A percentile compares a stretch with the other conserved stretches of the same genome.
Conservation (phyloP, 2,113 vertebrate genomes). For the Dissostichus mawsoni region DNA sequence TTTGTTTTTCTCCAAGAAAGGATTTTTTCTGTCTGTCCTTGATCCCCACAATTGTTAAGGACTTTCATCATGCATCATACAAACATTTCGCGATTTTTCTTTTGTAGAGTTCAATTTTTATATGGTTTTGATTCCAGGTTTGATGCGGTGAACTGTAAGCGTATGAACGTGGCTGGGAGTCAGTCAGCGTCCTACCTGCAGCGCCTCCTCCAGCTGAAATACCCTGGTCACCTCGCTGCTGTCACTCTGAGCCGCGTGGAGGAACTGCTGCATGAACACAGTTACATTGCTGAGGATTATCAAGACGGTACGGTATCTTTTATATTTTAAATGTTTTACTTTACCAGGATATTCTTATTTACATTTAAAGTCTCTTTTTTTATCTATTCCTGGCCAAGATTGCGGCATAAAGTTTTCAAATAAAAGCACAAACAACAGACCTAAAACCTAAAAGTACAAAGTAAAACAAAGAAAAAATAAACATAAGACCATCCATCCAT, state of each 20-base stretch:
- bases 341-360: too few relatives aligned
- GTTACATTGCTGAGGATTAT: constrained; percentile 93
- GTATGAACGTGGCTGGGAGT: constrained; percentile 94
- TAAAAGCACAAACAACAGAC: too few relatives aligned
- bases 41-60: too few relatives aligned
- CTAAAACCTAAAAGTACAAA: too few relatives aligned
- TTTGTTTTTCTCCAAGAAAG: not conserved
- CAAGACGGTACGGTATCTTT: constrained; percentile 83
- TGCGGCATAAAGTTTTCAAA: too few relatives aligned
- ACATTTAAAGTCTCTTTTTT: too few relatives aligned
- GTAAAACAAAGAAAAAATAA: too few relatives aligned
- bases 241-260: constrained; percentile 96
- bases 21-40: not conserved
- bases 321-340: too few relatives aligned
- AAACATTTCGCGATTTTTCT: not conserved
- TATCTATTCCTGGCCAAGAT: too few relatives aligned
- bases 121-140: constrained; percentile 79
- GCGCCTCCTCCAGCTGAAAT: constrained; percentile 96
- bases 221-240: constrained; percentile 92
- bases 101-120: not conserved
- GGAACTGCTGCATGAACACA: constrained; percentile 95
- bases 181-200: constrained; percentile 94
- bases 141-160: constrained; percentile 93
- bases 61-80: not conserved
- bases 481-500: too few relatives aligned